These are phyloP conservation scores for Micromys minutus DNA, from an alignment of 2,113 vertebrate genomes.

Conservation along the genomic window DNA sequence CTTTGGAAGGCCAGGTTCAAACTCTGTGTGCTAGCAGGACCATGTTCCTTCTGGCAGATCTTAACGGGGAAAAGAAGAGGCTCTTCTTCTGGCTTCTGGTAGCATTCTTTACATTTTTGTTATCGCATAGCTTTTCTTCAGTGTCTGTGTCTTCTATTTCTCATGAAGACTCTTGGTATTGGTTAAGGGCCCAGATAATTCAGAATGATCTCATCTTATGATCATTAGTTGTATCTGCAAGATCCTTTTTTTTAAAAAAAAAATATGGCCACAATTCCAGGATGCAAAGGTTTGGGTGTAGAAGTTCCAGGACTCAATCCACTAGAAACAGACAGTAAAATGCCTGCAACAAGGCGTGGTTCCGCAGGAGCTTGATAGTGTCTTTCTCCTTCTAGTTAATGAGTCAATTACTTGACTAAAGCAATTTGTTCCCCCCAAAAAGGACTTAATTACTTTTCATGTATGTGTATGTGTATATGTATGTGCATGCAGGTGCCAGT, in stretches of 20 bases:
- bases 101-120: neutral
- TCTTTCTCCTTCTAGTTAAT: neutral
- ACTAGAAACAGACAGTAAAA: conserved; percentile 2
- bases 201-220: conserved; percentile 46
- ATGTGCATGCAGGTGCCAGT: neutral
- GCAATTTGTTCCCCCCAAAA: conserved; percentile 19
- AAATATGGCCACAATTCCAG: neutral
- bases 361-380: neutral
- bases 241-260: too few species aligned
- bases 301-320: neutral
- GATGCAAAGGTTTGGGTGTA: neutral
- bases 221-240: conserved; percentile 2
- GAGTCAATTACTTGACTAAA: neutral
- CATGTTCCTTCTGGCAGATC: neutral
- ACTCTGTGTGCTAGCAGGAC: neutral
- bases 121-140: neutral
- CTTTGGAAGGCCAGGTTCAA: neutral
- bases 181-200: conserved; percentile 37
- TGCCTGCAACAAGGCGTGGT: neutral
- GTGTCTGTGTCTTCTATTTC: neutral
- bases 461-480: too few species aligned
- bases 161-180: neutral
- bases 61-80: neutral
- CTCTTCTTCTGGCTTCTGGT: conserved; percentile 15
- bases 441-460: neutral